Conservation (phyloP, 2,888 invertebrate species). For the Criorhina ranunculi region DNA sequence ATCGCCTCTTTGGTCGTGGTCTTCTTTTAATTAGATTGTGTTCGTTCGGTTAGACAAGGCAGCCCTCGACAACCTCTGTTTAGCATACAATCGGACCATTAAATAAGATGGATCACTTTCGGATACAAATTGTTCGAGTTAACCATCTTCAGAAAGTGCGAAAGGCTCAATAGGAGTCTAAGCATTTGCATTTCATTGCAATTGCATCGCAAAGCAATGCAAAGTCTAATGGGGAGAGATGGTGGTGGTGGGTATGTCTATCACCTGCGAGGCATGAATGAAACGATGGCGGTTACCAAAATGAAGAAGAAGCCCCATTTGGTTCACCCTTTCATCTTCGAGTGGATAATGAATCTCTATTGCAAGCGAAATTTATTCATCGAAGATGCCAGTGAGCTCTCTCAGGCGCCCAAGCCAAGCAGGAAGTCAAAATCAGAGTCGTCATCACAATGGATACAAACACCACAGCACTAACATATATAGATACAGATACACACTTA, state of each 20-base stretch:
- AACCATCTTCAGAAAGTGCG: conserved; percentile 67
- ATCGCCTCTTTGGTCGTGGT: conserved; percentile 36
- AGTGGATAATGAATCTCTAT: conserved; percentile 67
- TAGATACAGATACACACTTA: conserved; percentile 50
- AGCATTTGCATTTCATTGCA: conserved; percentile 70
- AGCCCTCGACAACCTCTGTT: conserved; percentile 53
- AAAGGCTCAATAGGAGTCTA: conserved; percentile 63
- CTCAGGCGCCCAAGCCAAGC: conserved; percentile 58
- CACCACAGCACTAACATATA: conserved; percentile 2
- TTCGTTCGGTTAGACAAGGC: conserved; percentile 47
- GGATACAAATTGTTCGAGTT: conserved; percentile 78
- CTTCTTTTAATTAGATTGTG: conserved; percentile 43
- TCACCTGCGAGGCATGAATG: conserved; percentile 61
- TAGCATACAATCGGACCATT: conserved; percentile 78
- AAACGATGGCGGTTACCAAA: conserved; percentile 51
- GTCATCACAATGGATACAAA: conserved; percentile 63
- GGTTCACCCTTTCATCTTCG: conserved; percentile 68
- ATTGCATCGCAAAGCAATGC: conserved; percentile 6
- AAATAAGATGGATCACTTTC: conserved; percentile 78
- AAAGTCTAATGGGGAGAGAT: conserved; percentile 8
- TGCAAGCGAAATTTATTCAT: conserved; percentile 72
- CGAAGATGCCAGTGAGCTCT: conserved; percentile 57
- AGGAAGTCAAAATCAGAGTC: conserved; percentile 73
- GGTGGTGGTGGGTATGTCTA: neutral
- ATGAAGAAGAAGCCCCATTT: conserved; percentile 59